Base-by-base conservation (phyloP, 2,797 vertebrate species). In the Meda fulgida region DNA sequence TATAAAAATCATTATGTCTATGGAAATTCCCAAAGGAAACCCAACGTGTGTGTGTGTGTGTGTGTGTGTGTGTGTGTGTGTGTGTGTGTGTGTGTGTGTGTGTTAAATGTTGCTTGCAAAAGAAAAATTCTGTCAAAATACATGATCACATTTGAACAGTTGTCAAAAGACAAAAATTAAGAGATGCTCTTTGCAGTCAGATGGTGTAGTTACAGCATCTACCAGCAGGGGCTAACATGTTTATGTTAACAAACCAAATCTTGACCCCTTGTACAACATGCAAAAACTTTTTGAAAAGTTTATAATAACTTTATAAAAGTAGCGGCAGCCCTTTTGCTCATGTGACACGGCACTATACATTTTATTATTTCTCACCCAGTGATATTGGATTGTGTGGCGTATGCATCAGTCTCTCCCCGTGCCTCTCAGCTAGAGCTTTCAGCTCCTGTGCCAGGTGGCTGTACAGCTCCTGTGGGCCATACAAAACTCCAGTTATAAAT, bases 361-460 rank as follows among this genome's bases (percentile, higher is more conserved):
- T 16, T 58, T n/a, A 38, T 55, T 10, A 70, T 65, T 29, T 76
- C 93, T 92, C 94, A 99, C 98, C 98, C 92, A 99, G 94, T 63
- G 98, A 99, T 92, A 99, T 97, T 84, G 97, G 97, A 92, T 99
- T 99, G 90, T 97, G 97, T 69, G 97, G 95, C 79, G 97, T 99
- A 81, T 96, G 92, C 85, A 99, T 94, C 79, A 99, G 90, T 89
- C 96, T 95, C 92, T 99, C 98, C 71, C 92, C 96, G 38, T 97
- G 94, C 76, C 84, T 92, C 87, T 96, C 95, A 60, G 97, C 96
- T 90, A 99, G 92, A 87, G 90, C 95, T 91, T 96, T 96, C 89
- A 99, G 91, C 91, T 98, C 96, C 89, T 94, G 93, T 70, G 96
- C 95, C 94, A 99, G 96, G 91, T 97, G 94, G 0, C 84, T 92